Conservation (phyloP, 1,140 invertebrate genomes). For the Trialeurodes vaporariorum region DNA sequence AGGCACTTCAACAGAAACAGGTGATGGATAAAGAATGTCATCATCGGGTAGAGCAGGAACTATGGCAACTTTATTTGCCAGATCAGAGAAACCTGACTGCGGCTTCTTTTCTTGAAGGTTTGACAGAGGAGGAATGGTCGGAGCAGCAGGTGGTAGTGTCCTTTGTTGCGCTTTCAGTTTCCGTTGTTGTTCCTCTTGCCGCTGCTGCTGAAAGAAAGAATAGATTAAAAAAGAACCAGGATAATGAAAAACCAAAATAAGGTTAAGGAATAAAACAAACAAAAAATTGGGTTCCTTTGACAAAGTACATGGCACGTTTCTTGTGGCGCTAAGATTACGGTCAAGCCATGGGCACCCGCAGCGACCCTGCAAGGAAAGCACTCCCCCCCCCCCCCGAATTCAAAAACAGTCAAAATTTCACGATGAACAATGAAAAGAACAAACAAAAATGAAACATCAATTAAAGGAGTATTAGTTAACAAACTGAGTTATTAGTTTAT, state of each 20-base stretch:
- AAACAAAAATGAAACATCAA: no score
- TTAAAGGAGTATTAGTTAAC: no score
- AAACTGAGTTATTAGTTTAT: no score
- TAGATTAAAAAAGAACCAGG: background rate
- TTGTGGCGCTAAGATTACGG: no score
- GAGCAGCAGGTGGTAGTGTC: slow-evolving; percentile 33
- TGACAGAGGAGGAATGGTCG: slow-evolving; percentile 30
- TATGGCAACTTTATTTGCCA: background rate
- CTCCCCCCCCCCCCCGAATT: no score
- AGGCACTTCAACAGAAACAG: slow-evolving; percentile 26
- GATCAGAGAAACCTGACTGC: background rate
- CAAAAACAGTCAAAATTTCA: no score
- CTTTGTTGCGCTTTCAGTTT: slow-evolving; percentile 35
- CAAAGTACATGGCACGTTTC: no score
- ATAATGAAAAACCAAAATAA: slow-evolving; percentile 15
- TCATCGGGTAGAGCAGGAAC: slow-evolving; percentile 32
- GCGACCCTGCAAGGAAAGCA: no score
- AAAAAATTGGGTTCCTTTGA: no score
- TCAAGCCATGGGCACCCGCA: no score
- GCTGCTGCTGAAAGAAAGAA: slow-evolving; percentile 8
- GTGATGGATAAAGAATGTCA: slow-evolving; percentile 36
- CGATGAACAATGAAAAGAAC: no score
- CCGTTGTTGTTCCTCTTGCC: slow-evolving; percentile 30
- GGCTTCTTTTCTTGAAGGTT: slow-evolving; percentile 27
- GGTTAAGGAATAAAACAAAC: no score